Base-by-base conservation (phyloP, 2,797 vertebrate species). In the Fistularia tabacaria region DNA sequence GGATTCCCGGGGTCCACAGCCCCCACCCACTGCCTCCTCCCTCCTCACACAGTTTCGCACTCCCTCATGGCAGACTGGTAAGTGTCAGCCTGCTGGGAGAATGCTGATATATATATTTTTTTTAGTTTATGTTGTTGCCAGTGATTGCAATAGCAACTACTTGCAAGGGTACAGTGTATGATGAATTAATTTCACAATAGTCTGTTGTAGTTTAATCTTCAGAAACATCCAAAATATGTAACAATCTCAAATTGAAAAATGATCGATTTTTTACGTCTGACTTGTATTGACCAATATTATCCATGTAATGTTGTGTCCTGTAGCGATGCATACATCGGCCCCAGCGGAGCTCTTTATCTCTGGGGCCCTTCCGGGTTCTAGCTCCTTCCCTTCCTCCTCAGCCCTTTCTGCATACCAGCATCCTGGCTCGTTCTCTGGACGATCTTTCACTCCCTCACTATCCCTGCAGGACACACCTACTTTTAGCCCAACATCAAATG, bases 351-450 rank as follows among this genome's bases (percentile, higher is more conserved):
- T 97, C 51, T 95, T 97, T 87, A 95, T 97, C 79, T 94, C 94
- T 46, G 93, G 95, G 0, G 90, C 94, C 8, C 85, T 95, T 38
- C 93, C 93, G 0, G 92, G 91, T 36, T 94, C 95, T 53, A 89
- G 93, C 41, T 94, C 94, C 51, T 96, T 94, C 59, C 89, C 93
- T 0, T 92, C 94, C 0, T 93, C 95, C 3, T 94, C 94, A 13
- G 90, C 93, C 36, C 91, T 97, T 44, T 94, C 94, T n/a, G 92
- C 94, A 14, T 97, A 97, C 79, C 95, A 96, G 79, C 93, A 95
- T 81, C 93, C 95, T 0, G 91, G 92, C 7, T 93, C 95, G 6
- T 97, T 97, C 77, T 89, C 93, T 38, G 92, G 94, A 40, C 91
- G 93, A 64, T 93, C 93, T 60, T 96, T 96, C 73, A 92, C 93